phyloP scores from a whole-genome alignment of 2,888 invertebrate species.

The Liopterus haemorrhoidalis region DNA sequence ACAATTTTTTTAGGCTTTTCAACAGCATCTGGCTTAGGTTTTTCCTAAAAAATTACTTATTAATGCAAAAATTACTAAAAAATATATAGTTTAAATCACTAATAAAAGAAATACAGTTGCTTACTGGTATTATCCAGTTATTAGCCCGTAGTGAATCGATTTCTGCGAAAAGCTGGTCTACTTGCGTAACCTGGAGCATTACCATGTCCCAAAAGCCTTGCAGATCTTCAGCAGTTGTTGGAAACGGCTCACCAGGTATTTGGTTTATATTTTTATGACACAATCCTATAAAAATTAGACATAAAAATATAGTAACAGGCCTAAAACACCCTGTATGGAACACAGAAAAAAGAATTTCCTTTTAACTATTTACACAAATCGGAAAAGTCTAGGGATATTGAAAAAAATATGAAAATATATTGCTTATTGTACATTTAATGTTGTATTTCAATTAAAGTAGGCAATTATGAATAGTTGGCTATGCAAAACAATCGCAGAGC shows the following conservation, averaged over 20 bases:
- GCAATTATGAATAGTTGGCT: no score
- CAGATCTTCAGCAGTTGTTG: slow-evolving; percentile 82
- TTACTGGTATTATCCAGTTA: slow-evolving; percentile 59
- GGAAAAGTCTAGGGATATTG: no score
- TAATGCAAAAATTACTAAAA: not conserved
- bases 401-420: no score
- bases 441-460: no score
- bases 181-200: slow-evolving; percentile 80
- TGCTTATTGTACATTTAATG: no score
- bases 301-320: slow-evolving; percentile 2
- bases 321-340: slow-evolving; percentile 28
- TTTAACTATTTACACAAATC: no score
- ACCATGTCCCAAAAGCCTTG: slow-evolving; percentile 99
- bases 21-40: slow-evolving; percentile 31
- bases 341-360: not conserved
- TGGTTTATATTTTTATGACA: slow-evolving; percentile 63
- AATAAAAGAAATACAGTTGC: no score
- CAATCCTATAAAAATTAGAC: slow-evolving; percentile 48
- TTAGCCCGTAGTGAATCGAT: slow-evolving; percentile 58
- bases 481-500: no score
- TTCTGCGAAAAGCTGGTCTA: slow-evolving; percentile 71
- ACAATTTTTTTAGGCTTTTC: slow-evolving; percentile 25
- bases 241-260: slow-evolving; percentile 71
- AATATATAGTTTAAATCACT: not conserved
- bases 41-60: slow-evolving; percentile 24